Base-by-base conservation (phyloP, 2,888 invertebrate genomes). In the Geotrupes spiniger region DNA sequence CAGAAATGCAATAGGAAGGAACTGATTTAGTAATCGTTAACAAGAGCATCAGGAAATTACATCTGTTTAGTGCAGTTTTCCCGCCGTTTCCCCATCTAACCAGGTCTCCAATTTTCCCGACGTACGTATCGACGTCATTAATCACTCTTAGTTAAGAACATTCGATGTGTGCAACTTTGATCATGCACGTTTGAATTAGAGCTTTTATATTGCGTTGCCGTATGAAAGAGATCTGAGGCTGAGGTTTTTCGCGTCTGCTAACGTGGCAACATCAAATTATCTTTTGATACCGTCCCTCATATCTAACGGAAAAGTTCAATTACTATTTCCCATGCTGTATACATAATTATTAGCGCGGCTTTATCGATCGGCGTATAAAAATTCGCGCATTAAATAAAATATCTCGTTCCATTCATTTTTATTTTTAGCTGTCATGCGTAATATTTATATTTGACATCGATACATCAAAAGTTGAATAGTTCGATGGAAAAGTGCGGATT, bases 21-120 rank as follows among this genome's bases (percentile, higher is more conserved):
- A 62, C 61, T 59, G 62, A 62, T 64, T 64, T 60, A 57, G 59
- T 52, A 58, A 59, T 59, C 59, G 58, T 59, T 54, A 60, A 59
- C 61, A 61, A 57, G 57, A 54, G 56, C 52, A 56, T 57, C 62
- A 61, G 64, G 64, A 64, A 63, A 64, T 64, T 64, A 63, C 63
- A 60, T 63, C 62, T 60, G 60, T 54, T 57, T 55, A 60, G 57
- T 52, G 54, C 33, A 14, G 46, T 48, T 52, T 50, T 52, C 48
- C 55, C 54, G 42, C 36, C n/a, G n/a, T n/a, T n/a, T 36, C 21
- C 37, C 31, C 45, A 42, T 25, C 42, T 4, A 16, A 14, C 14
- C 9, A 21, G 21, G 21, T 46, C 45, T 48, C 51, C 54, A 54
- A 53, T 53, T 53, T 53, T 46, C 49, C 37, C 52, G 57, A 57